Percentiles rank a stretch among this genome's conserved stretches.
Evolutionary conservation across 2,888 invertebrate genomes (phyloP).

Genomic region (Isotomurus palustris): DNA sequence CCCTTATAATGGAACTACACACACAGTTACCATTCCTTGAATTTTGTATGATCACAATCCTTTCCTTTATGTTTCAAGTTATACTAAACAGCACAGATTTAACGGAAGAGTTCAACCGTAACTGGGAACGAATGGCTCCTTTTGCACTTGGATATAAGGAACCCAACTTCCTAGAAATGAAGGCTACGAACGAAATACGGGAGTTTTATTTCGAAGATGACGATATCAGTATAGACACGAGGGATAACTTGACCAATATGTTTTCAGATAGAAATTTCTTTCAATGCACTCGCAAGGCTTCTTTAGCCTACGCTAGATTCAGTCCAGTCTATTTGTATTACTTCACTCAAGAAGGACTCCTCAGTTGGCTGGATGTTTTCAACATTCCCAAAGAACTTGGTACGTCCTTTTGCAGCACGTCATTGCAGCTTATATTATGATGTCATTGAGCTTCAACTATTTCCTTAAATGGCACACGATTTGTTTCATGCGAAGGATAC

Average conservation of each 20-base stretch:
- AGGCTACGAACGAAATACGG: conserved; percentile 20
- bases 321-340: conserved; percentile 35
- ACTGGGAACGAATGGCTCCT: conserved; percentile 38
- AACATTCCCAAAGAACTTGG: conserved; percentile 31
- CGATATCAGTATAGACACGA: conserved; percentile 13
- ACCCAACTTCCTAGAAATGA: conserved; percentile 5
- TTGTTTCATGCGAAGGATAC: conserved; percentile 11
- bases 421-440: too few relatives aligned
- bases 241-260: conserved; percentile 35
- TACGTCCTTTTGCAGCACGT: background rate
- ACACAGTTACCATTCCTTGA: background rate
- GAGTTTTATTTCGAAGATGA: conserved; percentile 35
- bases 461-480: background rate
- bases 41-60: background rate
- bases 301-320: conserved; percentile 22
- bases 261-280: conserved; percentile 38
- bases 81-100: conserved; percentile 38
- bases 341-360: conserved; percentile 28
- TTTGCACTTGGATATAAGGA: conserved; percentile 31
- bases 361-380: conserved; percentile 39
- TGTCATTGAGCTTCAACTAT: too few relatives aligned
- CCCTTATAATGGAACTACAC: background rate
- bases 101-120: conserved; percentile 34
- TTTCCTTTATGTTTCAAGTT: conserved; percentile 15
- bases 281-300: conserved; percentile 31